phyloP scores from a whole-genome alignment of 2,797 vertebrate genomes.

The Neoniphon sammara region DNA sequence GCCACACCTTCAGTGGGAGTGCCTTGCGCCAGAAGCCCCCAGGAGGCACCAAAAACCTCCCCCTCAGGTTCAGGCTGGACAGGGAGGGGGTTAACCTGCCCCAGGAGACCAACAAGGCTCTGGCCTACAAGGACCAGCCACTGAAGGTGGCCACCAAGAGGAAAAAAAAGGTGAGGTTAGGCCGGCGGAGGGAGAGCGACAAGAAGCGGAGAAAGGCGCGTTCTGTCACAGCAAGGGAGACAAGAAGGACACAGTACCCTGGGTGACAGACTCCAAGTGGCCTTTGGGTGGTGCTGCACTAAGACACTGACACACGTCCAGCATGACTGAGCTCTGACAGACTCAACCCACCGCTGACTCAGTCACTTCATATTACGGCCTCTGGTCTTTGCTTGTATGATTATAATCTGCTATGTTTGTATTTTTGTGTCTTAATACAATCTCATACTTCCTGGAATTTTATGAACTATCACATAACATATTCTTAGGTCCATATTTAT shows the following conservation, averaged over 20 bases:
- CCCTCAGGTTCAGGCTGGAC: constrained; percentile 83
- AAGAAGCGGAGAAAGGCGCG: constrained; percentile 89
- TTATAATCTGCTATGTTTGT: constrained; percentile 59
- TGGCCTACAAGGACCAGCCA: constrained; percentile 89
- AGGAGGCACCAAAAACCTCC: constrained; percentile 89
- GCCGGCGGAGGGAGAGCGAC: constrained; percentile 90
- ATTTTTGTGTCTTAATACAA: constrained; percentile 47
- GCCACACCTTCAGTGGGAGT: constrained; percentile 78
- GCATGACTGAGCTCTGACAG: constrained; percentile 54
- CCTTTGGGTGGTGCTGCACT: constrained; percentile 57
- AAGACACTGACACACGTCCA: constrained; percentile 63
- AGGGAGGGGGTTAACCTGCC: constrained; percentile 85
- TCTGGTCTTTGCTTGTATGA: constrained; percentile 63
- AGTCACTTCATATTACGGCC: constrained; percentile 46
- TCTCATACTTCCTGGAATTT: constrained; percentile 51
- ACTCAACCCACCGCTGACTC: constrained; percentile 43
- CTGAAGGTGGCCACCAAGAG: constrained; percentile 88
- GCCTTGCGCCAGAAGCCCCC: constrained; percentile 85
- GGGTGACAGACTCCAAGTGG: constrained; percentile 34
- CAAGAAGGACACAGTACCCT: constrained; percentile 47
- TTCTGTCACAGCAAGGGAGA: constrained; percentile 57
- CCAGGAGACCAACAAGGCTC: constrained; percentile 96
- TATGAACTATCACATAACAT: constrained; percentile 36
- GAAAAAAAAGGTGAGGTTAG: constrained; percentile 90
- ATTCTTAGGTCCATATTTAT: constrained; percentile 72